A percentile compares a stretch with the other conserved stretches of the same genome.
Conservation (phyloP, 2,888 invertebrate species). For the Apamea sordens region DNA sequence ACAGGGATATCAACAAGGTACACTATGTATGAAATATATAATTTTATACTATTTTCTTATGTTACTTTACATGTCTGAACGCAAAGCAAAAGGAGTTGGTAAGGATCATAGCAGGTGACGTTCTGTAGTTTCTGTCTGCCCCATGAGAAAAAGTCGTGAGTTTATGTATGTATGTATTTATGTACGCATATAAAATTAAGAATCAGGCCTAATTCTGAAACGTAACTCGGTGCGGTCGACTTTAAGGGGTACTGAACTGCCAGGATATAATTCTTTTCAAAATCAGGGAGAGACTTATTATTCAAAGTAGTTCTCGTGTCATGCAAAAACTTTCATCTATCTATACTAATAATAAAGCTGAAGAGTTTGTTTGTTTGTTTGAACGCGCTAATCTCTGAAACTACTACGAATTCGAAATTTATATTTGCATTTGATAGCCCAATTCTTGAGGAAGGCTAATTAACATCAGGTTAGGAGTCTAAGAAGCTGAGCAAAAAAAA, state of each 20-base stretch:
- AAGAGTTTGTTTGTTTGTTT: neutral
- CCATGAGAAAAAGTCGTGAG: neutral
- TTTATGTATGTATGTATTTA: neutral
- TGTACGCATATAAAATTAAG: neutral
- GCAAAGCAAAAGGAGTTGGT: neutral
- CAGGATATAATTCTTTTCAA: neutral
- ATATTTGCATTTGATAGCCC: no score
- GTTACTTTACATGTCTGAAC: neutral
- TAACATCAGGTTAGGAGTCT: no score
- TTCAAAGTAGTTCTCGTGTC: neutral
- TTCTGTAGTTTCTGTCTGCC: neutral
- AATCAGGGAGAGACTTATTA: neutral
- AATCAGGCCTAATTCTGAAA: neutral
- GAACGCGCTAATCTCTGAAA: neutral
- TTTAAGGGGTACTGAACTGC: neutral
- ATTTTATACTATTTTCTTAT: neutral
- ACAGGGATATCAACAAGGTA: slow-evolving; percentile 93
- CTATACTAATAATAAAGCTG: neutral
- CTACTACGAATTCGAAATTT: neutral
- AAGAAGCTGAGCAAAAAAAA: neutral
- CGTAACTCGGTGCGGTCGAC: neutral
- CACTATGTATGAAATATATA: slow-evolving; percentile 48
- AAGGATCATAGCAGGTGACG: neutral
- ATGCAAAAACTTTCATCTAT: neutral
- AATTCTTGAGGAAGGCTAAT: no score